These are phyloP conservation scores for Probosciger aterrimus DNA, from an alignment of 2,113 vertebrate genomes.

Conservation along the genomic window DNA sequence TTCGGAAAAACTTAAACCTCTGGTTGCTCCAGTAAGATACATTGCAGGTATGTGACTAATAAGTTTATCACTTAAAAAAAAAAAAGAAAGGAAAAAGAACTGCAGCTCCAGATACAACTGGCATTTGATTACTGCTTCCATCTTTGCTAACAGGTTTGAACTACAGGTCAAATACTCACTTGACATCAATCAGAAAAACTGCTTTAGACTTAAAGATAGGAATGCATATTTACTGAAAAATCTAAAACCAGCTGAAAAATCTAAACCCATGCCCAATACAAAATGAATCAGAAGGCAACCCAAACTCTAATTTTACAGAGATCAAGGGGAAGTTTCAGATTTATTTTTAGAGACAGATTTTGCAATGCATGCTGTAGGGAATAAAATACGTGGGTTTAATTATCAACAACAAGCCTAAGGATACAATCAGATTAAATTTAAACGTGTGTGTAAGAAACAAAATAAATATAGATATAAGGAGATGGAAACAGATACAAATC, in stretches of 20 bases:
- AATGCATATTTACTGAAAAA: conserved; percentile 2
- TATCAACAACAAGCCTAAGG: conserved; percentile 69
- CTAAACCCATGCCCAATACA: background rate
- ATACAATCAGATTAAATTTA: conserved; percentile 68
- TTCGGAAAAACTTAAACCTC: background rate
- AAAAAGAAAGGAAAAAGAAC: background rate
- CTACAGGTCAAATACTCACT: background rate
- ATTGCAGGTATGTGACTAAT: background rate
- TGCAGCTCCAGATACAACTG: background rate
- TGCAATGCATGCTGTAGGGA: conserved; percentile 54
- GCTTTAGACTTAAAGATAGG: background rate
- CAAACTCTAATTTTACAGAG: conserved; percentile 22
- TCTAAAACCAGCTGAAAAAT: background rate
- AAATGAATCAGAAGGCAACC: conserved; percentile 17
- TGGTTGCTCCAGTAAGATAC: background rate
- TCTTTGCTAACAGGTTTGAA: background rate
- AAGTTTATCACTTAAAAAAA: background rate
- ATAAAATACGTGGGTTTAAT: conserved; percentile 67
- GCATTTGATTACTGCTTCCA: background rate
- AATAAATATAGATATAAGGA: conserved; percentile 73
- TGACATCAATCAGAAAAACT: background rate
- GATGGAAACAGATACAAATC: conserved; percentile 52
- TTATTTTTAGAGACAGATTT: conserved; percentile 52
- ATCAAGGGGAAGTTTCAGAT: conserved; percentile 42
- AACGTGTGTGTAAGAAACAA: conserved; percentile 63